Evolutionary conservation across 2,113 vertebrate genomes (phyloP), one percentile per base, ranked within the genome.

Genomic region (Spilogale gracilis): DNA sequence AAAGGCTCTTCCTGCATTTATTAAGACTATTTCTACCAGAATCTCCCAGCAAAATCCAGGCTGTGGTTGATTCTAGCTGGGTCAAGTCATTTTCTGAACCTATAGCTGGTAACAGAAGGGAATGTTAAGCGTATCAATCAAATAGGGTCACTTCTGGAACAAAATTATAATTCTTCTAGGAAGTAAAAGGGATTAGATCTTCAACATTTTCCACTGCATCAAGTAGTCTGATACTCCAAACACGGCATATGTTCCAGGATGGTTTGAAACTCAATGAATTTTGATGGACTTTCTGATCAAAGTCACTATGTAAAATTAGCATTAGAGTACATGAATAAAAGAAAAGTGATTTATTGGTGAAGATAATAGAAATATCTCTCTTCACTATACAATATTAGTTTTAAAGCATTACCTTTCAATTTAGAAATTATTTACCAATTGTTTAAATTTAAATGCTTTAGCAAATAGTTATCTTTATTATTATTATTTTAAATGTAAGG

Each of bases 381-480:
- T 45, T 50, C 32, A 50, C 45, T 76, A 38, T 71, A 50, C 27
- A 50, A 78, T 17, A 30, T 27, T 48, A 76, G 13, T 21, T 69
- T 52, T 69, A 85, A 65, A 48, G n/a, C n/a, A 87, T 78, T 94
- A 94, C 16, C 13, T 94, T 79, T 87, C 18, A 78, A 86, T 23
- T 93, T 56, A 93, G 25, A 85, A 85, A 85, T 43, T 7, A 65
- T 11, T 67, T 32, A 43, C 17, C 5, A 48, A 56, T 58, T 58
- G 56, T 58, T 92, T 58, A 92, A n/a, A 92, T 73, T 60, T 45
- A 67, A 54, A 48, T 93, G 25, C 18, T 78, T 85, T 56, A 78
- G 23, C 52, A 79, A 86, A 86, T 48, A 43, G 45, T 73, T 83
- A 71, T 21, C 52, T 61, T 69, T n/a, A 11, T 83, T 63, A 94